Percentiles rank a stretch among this genome's conserved stretches.
These are phyloP conservation scores for Anodontia alba DNA, from an alignment of 2,888 invertebrate genomes.

Conservation along the genomic window DNA sequence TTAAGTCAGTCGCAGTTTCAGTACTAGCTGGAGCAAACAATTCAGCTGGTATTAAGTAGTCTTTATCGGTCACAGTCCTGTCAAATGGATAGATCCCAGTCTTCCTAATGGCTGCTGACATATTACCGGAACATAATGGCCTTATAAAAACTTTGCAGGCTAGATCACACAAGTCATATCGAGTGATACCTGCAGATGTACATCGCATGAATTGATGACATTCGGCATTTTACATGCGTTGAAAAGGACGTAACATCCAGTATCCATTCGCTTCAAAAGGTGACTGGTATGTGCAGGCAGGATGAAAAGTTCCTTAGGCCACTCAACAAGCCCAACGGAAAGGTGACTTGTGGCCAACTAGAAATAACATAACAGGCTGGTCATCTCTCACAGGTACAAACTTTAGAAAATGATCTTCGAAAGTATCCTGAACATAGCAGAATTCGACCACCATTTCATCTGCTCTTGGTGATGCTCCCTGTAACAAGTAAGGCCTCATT, in stretches of 20 bases:
- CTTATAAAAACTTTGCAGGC: constrained; percentile 16
- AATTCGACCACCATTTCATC: constrained; percentile 31
- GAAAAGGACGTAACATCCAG: constrained; percentile 29
- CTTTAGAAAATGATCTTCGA: constrained; percentile 36
- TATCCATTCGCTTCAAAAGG: no score
- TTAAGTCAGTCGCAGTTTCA: not conserved
- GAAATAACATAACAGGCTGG: constrained; percentile 22
- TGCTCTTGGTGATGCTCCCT: constrained; percentile 25
- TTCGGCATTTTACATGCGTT: constrained; percentile 25
- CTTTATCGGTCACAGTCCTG: constrained; percentile 9
- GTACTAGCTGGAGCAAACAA: no score
- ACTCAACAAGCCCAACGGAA: no score
- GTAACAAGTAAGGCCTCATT: no score
- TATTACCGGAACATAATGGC: constrained; percentile 18
- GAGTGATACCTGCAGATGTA: constrained; percentile 1
- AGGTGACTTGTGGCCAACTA: constrained; percentile 26
- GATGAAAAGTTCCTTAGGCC: constrained; percentile 29
- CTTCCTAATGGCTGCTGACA: constrained; percentile 15
- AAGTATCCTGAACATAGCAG: constrained; percentile 27
- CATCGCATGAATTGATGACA: constrained; percentile 22
- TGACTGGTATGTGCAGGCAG: no score
- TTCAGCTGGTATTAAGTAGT: not conserved
- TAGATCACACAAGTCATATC: constrained; percentile 24
- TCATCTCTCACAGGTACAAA: constrained; percentile 22
- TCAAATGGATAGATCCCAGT: constrained; percentile 20